phyloP scores from a whole-genome alignment of 2,113 vertebrate genomes.

The Anseranas semipalmata region DNA sequence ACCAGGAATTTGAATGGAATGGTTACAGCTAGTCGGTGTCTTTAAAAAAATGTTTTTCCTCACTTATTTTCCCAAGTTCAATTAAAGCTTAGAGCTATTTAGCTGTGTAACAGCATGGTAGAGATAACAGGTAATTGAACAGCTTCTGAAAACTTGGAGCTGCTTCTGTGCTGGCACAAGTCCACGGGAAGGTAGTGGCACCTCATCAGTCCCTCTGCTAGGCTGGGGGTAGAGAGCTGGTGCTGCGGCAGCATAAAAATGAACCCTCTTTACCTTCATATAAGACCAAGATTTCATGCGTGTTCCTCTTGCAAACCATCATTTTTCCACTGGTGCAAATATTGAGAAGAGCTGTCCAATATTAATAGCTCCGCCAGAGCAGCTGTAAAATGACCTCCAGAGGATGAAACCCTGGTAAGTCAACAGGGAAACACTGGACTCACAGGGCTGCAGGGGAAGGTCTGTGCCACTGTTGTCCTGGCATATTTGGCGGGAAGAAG shows the following conservation, averaged over 20 bases:
- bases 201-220: fast-evolving
- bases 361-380: background rate
- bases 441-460: background rate
- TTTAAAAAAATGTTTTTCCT: background rate
- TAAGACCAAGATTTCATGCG: fast-evolving
- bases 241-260: background rate
- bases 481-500: background rate
- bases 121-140: background rate
- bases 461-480: background rate
- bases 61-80: background rate
- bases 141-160: fast-evolving
- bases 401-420: background rate
- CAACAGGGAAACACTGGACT: background rate
- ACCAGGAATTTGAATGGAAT: background rate
- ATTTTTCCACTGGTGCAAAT: background rate
- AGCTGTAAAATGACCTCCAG: background rate
- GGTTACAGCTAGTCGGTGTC: background rate
- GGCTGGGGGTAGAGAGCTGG: background rate
- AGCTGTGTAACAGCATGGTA: background rate
- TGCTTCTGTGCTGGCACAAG: background rate
- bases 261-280: background rate
- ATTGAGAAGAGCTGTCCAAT: background rate
- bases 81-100: background rate
- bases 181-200: fast-evolving
- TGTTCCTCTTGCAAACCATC: background rate